A percentile compares a stretch with the other conserved stretches of the same genome.
These are phyloP conservation scores for Ptilorrhoa leucosticta DNA, from an alignment of 2,113 vertebrate genomes.

Conservation along the genomic window DNA sequence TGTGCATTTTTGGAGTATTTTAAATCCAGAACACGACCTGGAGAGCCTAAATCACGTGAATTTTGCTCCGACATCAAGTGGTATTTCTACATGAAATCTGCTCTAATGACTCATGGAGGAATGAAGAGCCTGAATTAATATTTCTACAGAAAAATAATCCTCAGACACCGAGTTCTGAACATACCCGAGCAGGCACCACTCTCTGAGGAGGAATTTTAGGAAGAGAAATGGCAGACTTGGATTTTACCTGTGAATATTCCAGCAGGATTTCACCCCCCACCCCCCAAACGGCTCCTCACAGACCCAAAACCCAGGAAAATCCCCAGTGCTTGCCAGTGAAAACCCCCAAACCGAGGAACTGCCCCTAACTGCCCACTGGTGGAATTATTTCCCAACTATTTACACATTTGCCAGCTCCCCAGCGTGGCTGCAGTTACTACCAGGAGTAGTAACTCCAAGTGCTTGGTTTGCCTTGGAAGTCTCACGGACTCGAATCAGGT, in stretches of 20 bases:
- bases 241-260: background rate
- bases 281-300: background rate
- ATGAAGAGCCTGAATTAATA: background rate
- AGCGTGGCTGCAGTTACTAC: background rate
- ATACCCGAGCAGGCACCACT: background rate
- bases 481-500: background rate
- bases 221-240: background rate
- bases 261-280: background rate
- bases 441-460: background rate
- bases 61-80: background rate
- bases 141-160: background rate
- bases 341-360: background rate
- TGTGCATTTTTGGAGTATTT: conserved; percentile 56
- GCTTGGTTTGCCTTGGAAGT: background rate
- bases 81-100: background rate
- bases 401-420: background rate
- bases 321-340: background rate
- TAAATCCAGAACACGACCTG: background rate
- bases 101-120: background rate
- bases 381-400: background rate
- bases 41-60: background rate
- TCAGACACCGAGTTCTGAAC: background rate
- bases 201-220: background rate
- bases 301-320: background rate
- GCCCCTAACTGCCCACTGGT: background rate